Evolutionary conservation across 2,113 vertebrate species (phyloP), one percentile per base, ranked within the genome.

Genomic region (Clinocottus analis): DNA sequence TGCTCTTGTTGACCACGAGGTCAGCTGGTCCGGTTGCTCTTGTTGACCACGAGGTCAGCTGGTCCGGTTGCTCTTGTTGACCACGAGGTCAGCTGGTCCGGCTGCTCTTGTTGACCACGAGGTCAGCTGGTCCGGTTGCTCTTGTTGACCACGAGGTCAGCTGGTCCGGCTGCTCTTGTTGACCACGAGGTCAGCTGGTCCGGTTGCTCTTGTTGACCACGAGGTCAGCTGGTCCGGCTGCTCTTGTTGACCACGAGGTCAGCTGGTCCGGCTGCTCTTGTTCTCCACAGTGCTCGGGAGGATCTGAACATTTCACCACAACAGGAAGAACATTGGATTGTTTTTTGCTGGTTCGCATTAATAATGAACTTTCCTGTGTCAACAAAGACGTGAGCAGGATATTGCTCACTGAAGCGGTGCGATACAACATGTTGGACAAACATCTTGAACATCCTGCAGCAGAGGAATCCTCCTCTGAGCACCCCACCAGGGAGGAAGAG

Each of bases 291-390:
- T 7, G 21, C 65, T 79, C 49, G 86, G 39, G 31, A 23, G 68
- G 19, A 55, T 56, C 16, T 67, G 75, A 67, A 59, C 35, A 41
- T 75, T 72, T 41, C 27, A 68, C 63, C 49, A 43, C 33, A 76
- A 37, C 21, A 71, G 35, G 62, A 77, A 47, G 75, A 47, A 56
- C 43, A 47, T 29, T 58, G 37, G 25, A 76, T 68, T 75, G 37
- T 51, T 72, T 49, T 75, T 41, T 76, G 39, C 11, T 59, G 43
- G 13, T 65, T 47, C 69, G 4, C 73, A 71, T 82, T 5, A 82
- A 64, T 78, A 27, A 70, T 85, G 63, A 23, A 12, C 55, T 66
- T 62, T 75, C 43, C 19, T 80, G 31, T 77, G 56, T 77, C 23
- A 75, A 63, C 47, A 27, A 43, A 59, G 21, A 72, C 25, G 10